A percentile compares a stretch with the other conserved stretches of the same genome.
Evolutionary conservation across 2,888 invertebrate species (phyloP).

Genomic region (Lepidochitona cinerea): DNA sequence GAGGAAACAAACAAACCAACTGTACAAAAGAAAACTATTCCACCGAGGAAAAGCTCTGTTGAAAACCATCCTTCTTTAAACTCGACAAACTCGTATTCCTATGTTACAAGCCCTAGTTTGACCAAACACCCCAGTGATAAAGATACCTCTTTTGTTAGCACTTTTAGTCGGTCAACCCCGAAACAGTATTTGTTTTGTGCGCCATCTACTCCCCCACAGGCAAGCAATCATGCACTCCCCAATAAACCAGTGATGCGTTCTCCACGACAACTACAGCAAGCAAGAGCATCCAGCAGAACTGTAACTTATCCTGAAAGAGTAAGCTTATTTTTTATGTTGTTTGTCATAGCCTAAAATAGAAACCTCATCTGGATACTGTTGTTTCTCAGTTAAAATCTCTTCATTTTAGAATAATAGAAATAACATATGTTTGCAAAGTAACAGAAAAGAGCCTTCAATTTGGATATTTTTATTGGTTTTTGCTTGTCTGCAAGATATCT

Average conservation of each 20-base stretch:
- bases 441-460: no score
- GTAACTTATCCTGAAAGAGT: conserved; percentile 38
- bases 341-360: no score
- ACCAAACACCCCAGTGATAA: conserved; percentile 14
- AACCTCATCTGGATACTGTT: no score
- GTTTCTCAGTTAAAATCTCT: no score
- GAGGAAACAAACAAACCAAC: conserved; percentile 16
- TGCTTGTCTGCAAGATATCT: no score
- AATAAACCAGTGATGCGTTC: conserved; percentile 47
- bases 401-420: no score
- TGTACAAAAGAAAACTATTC: conserved; percentile 25
- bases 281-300: background rate
- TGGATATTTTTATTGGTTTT: no score
- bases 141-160: conserved; percentile 41
- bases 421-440: no score
- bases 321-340: conserved; percentile 4
- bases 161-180: conserved; percentile 40
- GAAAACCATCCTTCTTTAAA: conserved; percentile 24
- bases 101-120: conserved; percentile 43
- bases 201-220: conserved; percentile 35
- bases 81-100: conserved; percentile 28
- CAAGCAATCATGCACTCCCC: background rate
- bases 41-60: conserved; percentile 18
- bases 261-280: conserved; percentile 17
- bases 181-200: conserved; percentile 45